Percentiles rank a stretch among this genome's conserved stretches.
Evolutionary conservation across 2,113 vertebrate genomes (phyloP).

Genomic region (Cheirogaleus medius): DNA sequence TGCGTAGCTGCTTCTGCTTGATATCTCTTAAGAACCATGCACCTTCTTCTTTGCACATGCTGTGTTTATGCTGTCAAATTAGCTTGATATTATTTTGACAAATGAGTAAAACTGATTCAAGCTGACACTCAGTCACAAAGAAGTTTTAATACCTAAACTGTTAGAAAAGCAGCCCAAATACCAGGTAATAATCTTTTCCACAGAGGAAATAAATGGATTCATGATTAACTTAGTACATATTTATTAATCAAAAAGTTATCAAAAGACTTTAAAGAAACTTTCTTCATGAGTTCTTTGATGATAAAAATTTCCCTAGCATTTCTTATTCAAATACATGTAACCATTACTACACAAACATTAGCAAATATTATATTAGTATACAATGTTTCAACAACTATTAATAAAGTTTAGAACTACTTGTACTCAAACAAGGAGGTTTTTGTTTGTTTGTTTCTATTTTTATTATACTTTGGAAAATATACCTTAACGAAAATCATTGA

Average conservation of each 20-base stretch:
- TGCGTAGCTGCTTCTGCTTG: conserved; percentile 6
- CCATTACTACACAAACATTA: not conserved
- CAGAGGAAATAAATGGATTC: conserved; percentile 43
- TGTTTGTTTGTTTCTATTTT: conserved; percentile 33
- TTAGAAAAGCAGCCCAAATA: conserved; percentile 25
- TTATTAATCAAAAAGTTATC: conserved; percentile 49
- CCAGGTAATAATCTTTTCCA: conserved; percentile 27
- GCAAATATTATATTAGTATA: not conserved
- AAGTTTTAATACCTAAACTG: conserved; percentile 40
- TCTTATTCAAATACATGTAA: conserved; percentile 30
- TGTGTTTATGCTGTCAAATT: conserved; percentile 46
- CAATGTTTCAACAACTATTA: not conserved
- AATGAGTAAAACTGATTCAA: conserved; percentile 55
- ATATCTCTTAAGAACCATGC: conserved; percentile 3
- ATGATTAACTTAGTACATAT: conserved; percentile 29
- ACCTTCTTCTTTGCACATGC: conserved; percentile 11
- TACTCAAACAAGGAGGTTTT: not conserved
- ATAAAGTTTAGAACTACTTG: conserved; percentile 24
- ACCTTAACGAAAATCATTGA: conserved; percentile 72
- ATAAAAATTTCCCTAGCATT: conserved; percentile 19
- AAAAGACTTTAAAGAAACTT: conserved; percentile 38
- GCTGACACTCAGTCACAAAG: not conserved
- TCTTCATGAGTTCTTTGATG: not conserved
- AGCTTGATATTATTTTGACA: conserved; percentile 67
- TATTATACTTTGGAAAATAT: conserved; percentile 51